phyloP scores from a whole-genome alignment of 2,113 vertebrate species.

The Amphiprion percula region DNA sequence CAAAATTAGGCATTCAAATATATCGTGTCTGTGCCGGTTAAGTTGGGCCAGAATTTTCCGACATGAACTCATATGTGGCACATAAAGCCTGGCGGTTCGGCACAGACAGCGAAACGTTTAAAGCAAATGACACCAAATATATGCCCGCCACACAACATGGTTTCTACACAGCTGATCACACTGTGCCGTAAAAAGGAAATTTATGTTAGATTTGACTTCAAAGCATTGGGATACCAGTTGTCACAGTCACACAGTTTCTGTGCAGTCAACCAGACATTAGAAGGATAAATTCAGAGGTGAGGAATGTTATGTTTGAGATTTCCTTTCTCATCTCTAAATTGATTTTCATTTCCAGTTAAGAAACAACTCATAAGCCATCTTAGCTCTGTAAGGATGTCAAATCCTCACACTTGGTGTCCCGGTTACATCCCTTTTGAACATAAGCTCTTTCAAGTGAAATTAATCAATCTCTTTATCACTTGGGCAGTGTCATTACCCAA shows the following conservation, averaged over 20 bases:
- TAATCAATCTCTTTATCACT: conserved; percentile 98
- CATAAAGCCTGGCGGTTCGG: conserved; percentile 8
- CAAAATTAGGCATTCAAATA: conserved; percentile 44
- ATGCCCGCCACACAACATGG: neutral
- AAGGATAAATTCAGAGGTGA: conserved; percentile 39
- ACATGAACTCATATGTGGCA: conserved; percentile 1
- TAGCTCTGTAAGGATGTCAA: conserved; percentile 65
- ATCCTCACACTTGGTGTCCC: conserved; percentile 71
- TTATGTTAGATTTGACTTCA: conserved; percentile 20
- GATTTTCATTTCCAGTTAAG: conserved; percentile 71
- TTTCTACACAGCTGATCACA: neutral
- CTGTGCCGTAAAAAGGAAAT: neutral
- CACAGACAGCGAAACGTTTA: neutral
- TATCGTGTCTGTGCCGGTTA: neutral
- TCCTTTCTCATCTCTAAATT: conserved; percentile 49
- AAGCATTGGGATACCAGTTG: neutral
- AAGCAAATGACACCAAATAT: neutral
- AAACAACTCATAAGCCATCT: conserved; percentile 58
- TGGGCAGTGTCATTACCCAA: conserved; percentile 92
- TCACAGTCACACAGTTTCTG: neutral
- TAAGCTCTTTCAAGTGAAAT: conserved; percentile 93
- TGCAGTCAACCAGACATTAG: conserved; percentile 13
- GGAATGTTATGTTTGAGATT: conserved; percentile 36
- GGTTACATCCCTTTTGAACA: conserved; percentile 89
- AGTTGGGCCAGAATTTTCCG: conserved; percentile 43